Conservation (phyloP, 2,797 vertebrate species). For the Chaunax sp. region DNA sequence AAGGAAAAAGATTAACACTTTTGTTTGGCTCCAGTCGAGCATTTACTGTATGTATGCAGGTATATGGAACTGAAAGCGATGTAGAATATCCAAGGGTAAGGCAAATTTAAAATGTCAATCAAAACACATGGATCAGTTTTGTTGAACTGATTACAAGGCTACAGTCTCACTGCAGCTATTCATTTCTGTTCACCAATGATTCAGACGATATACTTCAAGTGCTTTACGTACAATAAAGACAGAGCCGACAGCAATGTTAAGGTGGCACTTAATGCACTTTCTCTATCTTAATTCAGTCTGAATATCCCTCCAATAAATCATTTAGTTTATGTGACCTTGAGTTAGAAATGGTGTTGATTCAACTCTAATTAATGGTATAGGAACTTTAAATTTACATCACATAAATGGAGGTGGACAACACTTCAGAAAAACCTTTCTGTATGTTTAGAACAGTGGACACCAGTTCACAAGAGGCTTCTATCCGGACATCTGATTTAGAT, state of each 20-base stretch:
- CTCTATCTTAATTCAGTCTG: not conserved
- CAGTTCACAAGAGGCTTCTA: no score
- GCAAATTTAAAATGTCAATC: constrained; percentile 11
- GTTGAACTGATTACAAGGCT: no score
- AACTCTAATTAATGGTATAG: no score
- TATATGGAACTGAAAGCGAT: no score
- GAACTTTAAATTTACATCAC: no score
- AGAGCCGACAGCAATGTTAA: not conserved
- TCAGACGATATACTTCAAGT: not conserved
- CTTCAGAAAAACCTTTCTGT: no score
- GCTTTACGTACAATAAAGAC: no score
- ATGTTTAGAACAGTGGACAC: no score
- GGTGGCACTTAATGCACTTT: not conserved
- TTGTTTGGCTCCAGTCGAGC: not conserved
- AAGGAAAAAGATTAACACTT: constrained; percentile 12
- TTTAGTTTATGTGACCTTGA: not conserved
- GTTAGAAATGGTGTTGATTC: not conserved
- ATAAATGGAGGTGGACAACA: no score
- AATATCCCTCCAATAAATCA: not conserved
- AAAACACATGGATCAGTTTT: constrained; percentile 7
- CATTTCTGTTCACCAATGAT: constrained; percentile 8
- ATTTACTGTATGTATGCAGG: not conserved
- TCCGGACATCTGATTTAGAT: no score
- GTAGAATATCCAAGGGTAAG: no score
- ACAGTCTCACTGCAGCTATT: not conserved